Percentiles rank a stretch among this genome's conserved stretches.
Evolutionary conservation across 1,140 invertebrate genomes (phyloP).

Genomic region (Hirudo medicinalis): DNA sequence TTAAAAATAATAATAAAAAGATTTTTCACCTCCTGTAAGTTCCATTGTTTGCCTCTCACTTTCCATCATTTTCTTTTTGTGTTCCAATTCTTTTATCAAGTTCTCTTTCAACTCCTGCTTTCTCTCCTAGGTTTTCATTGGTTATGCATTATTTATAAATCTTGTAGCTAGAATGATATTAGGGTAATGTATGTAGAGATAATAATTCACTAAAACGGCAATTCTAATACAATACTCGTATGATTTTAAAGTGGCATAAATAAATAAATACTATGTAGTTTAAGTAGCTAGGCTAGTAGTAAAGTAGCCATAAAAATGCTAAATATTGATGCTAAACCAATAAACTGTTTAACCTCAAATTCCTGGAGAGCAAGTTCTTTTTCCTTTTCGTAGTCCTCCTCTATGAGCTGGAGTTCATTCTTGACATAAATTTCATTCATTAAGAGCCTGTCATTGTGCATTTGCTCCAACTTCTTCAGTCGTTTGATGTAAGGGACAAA

Average conservation of each 20-base stretch:
- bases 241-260: too few relatives aligned
- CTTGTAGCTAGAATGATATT: not conserved
- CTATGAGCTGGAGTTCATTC: slow-evolving; percentile 58
- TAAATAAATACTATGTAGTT: too few relatives aligned
- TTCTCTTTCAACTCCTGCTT: slow-evolving; percentile 80
- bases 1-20: slow-evolving; percentile 4
- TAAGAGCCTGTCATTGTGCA: slow-evolving; percentile 61
- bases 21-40: slow-evolving; percentile 58
- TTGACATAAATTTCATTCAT: slow-evolving; percentile 71
- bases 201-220: too few relatives aligned
- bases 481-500: slow-evolving; percentile 73
- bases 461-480: slow-evolving; percentile 65
- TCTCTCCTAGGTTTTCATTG: slow-evolving; percentile 52
- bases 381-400: slow-evolving; percentile 72
- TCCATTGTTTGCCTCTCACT: slow-evolving; percentile 71
- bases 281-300: too few relatives aligned
- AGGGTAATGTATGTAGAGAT: too few relatives aligned
- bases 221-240: too few relatives aligned
- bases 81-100: slow-evolving; percentile 76
- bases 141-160: slow-evolving; percentile 2
- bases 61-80: slow-evolving; percentile 76
- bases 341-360: slow-evolving; percentile 53
- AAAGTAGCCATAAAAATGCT: too few relatives aligned
- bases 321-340: too few relatives aligned
- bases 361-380: slow-evolving; percentile 74